phyloP scores from a whole-genome alignment of 2,888 invertebrate genomes.

The Sepioteuthis lessoniana region DNA sequence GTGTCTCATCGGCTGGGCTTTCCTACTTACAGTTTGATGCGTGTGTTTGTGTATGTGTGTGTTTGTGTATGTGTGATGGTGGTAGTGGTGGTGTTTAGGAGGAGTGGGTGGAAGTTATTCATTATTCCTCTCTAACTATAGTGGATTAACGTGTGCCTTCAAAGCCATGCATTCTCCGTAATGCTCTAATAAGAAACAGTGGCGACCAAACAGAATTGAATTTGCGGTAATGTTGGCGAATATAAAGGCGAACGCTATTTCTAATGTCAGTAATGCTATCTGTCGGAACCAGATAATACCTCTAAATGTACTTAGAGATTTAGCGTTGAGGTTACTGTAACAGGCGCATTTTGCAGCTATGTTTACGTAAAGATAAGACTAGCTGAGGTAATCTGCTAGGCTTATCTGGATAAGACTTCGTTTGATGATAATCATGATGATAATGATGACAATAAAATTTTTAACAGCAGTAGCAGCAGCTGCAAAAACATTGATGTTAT shows the following conservation, averaged over 20 bases:
- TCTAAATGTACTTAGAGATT: conserved; percentile 23
- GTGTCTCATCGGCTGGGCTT: background rate
- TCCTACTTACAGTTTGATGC: background rate
- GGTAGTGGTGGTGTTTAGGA: background rate
- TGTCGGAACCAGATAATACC: background rate
- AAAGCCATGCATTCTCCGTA: background rate
- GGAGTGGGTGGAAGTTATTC: background rate
- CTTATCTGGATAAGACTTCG: background rate
- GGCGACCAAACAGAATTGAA: background rate
- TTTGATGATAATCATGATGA: background rate
- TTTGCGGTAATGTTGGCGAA: background rate
- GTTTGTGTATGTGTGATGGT: background rate
- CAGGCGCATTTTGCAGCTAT: conserved; percentile 21
- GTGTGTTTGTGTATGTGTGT: background rate
- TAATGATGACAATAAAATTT: background rate
- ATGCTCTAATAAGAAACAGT: conserved; percentile 8
- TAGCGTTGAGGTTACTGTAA: conserved; percentile 10
- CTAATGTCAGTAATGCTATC: conserved; percentile 33
- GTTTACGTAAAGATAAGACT: conserved; percentile 20
- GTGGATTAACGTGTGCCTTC: background rate
- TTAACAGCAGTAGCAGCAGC: background rate
- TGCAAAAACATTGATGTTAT: background rate
- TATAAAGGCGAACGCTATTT: background rate
- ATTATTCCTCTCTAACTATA: background rate
- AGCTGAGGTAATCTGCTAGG: background rate